Evolutionary conservation across 2,888 invertebrate species (phyloP).

Genomic region (Brassicogethes aeneus): DNA sequence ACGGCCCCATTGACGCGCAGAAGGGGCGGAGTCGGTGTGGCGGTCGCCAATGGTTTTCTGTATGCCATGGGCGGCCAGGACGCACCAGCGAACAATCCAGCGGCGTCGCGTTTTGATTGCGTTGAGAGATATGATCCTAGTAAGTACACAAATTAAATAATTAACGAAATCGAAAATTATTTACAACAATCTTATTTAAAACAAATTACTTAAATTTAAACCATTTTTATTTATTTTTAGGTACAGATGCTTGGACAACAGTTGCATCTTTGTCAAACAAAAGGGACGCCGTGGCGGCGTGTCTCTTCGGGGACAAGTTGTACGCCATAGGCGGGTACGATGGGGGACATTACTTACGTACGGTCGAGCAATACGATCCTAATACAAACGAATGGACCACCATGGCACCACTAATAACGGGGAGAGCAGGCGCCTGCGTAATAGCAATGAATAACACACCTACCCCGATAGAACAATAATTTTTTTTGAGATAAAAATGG

Average conservation of each 20-base stretch:
- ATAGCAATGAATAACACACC: slow-evolving; percentile 46
- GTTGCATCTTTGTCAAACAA: slow-evolving; percentile 76
- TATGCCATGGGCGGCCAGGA: slow-evolving; percentile 93
- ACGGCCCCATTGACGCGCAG: slow-evolving; percentile 82
- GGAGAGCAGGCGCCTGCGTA: slow-evolving; percentile 83
- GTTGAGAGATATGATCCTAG: slow-evolving; percentile 75
- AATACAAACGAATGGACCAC: slow-evolving; percentile 70
- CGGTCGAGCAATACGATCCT: slow-evolving; percentile 86
- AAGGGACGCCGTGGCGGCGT: slow-evolving; percentile 82
- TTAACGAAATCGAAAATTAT: too few species aligned
- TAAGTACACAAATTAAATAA: slow-evolving; percentile 18
- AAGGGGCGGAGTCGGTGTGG: slow-evolving; percentile 82
- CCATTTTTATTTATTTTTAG: slow-evolving; percentile 39
- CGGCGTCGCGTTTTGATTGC: slow-evolving; percentile 75
- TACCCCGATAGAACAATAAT: background rate
- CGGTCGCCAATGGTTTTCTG: slow-evolving; percentile 78
- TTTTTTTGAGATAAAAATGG: too few species aligned
- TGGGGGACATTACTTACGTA: slow-evolving; percentile 79
- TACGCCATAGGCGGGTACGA: slow-evolving; percentile 87
- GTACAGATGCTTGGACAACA: slow-evolving; percentile 79
- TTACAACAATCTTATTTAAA: too few species aligned
- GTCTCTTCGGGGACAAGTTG: slow-evolving; percentile 72
- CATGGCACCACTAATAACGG: slow-evolving; percentile 69
- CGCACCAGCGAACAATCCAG: slow-evolving; percentile 80
- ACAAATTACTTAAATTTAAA: slow-evolving; percentile 2